A percentile compares a stretch with the other conserved stretches of the same genome.
phyloP scores from a whole-genome alignment of 2,888 invertebrate genomes.

The Philonicus albiceps region DNA sequence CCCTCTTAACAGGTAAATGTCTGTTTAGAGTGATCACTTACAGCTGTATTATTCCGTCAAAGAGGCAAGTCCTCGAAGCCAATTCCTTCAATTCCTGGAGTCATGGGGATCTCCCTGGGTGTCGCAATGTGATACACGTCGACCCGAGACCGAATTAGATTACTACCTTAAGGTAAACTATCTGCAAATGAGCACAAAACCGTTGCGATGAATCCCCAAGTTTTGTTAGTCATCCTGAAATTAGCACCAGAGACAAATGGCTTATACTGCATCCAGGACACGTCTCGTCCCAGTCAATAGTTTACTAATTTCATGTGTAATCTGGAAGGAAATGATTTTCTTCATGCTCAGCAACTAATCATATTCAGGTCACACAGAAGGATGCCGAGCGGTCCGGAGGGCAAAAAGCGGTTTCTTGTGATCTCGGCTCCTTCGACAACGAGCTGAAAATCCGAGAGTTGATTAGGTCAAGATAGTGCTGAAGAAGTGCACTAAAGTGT shows the following conservation, averaged over 20 bases:
- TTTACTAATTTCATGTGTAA: constrained; percentile 49
- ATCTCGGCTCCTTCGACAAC: constrained; percentile 42
- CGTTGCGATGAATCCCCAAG: constrained; percentile 11
- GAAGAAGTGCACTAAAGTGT: background rate
- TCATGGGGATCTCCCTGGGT: background rate
- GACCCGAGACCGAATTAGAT: background rate
- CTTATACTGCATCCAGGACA: constrained; percentile 44
- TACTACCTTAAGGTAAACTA: constrained; percentile 31
- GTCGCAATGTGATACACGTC: background rate
- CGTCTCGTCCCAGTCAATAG: constrained; percentile 47
- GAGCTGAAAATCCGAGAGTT: constrained; percentile 44
- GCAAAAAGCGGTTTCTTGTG: constrained; percentile 24
- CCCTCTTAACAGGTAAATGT: background rate
- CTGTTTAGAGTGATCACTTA: background rate
- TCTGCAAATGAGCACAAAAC: constrained; percentile 33
- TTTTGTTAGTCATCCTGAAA: constrained; percentile 43
- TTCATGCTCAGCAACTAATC: constrained; percentile 38
- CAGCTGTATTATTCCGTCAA: background rate
- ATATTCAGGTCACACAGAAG: constrained; percentile 42
- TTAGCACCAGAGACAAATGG: constrained; percentile 46
- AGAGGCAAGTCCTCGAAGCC: background rate
- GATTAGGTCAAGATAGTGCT: constrained; percentile 22
- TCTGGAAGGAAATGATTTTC: constrained; percentile 47
- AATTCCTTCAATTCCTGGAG: background rate
- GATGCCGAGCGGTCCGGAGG: background rate